Evolutionary conservation across 1,140 invertebrate species (phyloP).

Genomic region (Microvelia longipes): DNA sequence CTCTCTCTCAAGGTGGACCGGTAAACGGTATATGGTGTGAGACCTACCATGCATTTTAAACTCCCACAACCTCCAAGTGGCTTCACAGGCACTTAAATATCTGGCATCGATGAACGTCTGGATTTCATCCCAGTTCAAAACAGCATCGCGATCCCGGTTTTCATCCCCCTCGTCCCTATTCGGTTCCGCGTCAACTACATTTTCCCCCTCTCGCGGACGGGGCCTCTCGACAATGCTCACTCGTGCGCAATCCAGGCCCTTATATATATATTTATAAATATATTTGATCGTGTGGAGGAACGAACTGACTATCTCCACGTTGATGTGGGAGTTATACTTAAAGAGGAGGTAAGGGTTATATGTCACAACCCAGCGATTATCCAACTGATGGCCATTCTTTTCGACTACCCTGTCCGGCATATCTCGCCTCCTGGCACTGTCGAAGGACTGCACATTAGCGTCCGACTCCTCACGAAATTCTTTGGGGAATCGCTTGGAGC

Average conservation of each 20-base stretch:
- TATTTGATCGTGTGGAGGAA: not conserved
- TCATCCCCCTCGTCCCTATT: not conserved
- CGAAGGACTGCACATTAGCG: not conserved
- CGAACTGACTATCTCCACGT: not conserved
- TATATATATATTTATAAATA: not conserved
- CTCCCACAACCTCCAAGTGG: not conserved
- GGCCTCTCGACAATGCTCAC: too few relatives aligned
- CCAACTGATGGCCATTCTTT: not conserved
- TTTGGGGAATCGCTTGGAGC: not conserved
- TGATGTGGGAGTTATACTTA: not conserved
- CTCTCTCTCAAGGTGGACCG: not conserved
- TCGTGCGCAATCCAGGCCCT: not conserved
- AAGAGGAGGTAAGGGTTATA: not conserved
- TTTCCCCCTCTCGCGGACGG: too few relatives aligned
- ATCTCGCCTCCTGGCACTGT: not conserved
- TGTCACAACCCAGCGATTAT: not conserved
- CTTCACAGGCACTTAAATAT: not conserved
- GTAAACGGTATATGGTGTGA: not conserved
- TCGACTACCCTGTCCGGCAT: not conserved
- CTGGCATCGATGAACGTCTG: not conserved
- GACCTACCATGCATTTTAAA: not conserved
- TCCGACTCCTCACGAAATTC: not conserved
- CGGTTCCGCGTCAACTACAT: too few relatives aligned
- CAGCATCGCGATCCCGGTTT: not conserved
- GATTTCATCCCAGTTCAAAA: not conserved